Conservation (phyloP, 53 echinoderm and acorn worm genomes). For the Antedon mediterranea region DNA sequence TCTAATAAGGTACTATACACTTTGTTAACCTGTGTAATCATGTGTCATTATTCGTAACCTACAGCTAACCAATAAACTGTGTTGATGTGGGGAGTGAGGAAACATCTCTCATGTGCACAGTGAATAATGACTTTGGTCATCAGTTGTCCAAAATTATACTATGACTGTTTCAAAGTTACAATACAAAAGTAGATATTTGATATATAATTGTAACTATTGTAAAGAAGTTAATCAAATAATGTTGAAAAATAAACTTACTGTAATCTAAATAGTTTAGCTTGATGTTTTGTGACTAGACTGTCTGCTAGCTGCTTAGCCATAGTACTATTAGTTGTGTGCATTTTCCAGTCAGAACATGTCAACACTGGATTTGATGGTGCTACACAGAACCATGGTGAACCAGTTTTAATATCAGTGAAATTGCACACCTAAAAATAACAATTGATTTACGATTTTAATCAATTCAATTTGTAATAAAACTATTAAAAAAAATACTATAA, state of each 20-base stretch:
- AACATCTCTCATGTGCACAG: too few relatives aligned
- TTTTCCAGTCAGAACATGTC: slow-evolving; percentile 8
- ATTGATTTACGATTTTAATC: not conserved
- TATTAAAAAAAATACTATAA: too few relatives aligned
- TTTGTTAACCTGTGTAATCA: too few relatives aligned
- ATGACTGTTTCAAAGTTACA: too few relatives aligned
- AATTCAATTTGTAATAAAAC: too few relatives aligned
- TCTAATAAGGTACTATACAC: too few relatives aligned
- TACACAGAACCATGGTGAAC: slow-evolving; percentile 18
- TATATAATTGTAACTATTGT: not conserved
- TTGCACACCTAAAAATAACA: slow-evolving; percentile 2
- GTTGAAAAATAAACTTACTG: not conserved
- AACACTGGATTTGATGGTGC: slow-evolving; percentile 6
- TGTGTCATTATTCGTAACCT: too few relatives aligned
- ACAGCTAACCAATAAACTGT: too few relatives aligned
- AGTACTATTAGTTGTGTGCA: not conserved
- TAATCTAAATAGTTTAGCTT: not conserved
- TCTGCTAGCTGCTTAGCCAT: not conserved
- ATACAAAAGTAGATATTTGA: too few relatives aligned
- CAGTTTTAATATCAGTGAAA: slow-evolving; percentile 12
- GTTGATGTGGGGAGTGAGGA: too few relatives aligned
- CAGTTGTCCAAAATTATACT: too few relatives aligned
- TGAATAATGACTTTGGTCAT: too few relatives aligned
- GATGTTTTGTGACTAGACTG: not conserved
- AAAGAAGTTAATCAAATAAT: not conserved